Conservation (phyloP, 2,113 vertebrate genomes). For the Rhabdornis inornatus region DNA sequence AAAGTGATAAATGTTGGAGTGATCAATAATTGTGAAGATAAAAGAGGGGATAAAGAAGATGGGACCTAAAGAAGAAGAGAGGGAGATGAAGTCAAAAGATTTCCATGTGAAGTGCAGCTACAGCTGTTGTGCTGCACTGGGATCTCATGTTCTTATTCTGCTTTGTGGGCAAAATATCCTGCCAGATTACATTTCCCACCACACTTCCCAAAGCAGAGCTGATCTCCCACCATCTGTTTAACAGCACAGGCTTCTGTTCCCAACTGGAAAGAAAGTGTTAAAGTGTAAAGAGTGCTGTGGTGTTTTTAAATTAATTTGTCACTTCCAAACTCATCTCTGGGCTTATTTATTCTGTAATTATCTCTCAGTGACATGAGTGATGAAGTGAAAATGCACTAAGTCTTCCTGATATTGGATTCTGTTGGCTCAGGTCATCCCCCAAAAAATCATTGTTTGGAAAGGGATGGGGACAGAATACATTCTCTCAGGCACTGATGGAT, state of each 20-base stretch:
- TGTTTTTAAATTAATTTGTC: neutral
- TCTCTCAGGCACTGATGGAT: neutral
- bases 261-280: neutral
- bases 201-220: neutral
- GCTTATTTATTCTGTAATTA: slow-evolving; percentile 12
- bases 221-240: neutral
- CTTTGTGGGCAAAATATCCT: neutral
- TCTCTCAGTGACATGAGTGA: neutral
- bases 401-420: neutral
- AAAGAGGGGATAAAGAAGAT: neutral
- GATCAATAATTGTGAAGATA: neutral
- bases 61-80: neutral
- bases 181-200: neutral
- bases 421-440: neutral
- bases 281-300: neutral
- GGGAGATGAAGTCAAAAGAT: neutral
- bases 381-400: neutral
- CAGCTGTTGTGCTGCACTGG: neutral
- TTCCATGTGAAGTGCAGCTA: neutral
- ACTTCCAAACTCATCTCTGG: neutral
- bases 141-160: neutral
- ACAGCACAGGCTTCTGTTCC: neutral
- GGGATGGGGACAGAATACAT: neutral
- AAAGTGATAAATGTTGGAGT: neutral
- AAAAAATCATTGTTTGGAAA: neutral